These are phyloP conservation scores for Indicator maculatus DNA, from an alignment of 2,113 vertebrate species.

Conservation along the genomic window DNA sequence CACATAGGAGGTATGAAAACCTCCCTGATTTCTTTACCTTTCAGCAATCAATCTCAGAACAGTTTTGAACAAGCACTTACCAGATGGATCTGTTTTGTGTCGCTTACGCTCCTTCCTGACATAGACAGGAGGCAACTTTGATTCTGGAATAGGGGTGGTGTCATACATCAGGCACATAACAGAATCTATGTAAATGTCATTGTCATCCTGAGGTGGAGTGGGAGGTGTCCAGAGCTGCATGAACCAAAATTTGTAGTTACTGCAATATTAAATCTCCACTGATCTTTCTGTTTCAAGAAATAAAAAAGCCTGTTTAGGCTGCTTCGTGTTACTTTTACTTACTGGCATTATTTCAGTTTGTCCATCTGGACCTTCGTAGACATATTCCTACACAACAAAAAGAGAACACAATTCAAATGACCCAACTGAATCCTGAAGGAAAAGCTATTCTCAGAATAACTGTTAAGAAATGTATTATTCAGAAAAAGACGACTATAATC, in stretches of 20 bases:
- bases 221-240: conserved; percentile 91
- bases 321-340: conserved; percentile 34
- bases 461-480: not conserved
- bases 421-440: not conserved
- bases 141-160: conserved; percentile 86
- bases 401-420: not conserved
- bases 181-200: conserved; percentile 92
- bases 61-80: conserved; percentile 60
- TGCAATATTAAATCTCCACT: not conserved
- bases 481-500: not conserved
- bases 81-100: conserved; percentile 88
- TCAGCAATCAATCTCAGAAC: not conserved
- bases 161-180: conserved; percentile 96
- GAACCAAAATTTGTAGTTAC: not conserved
- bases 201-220: conserved; percentile 93
- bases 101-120: conserved; percentile 90
- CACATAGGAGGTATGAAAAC: not conserved
- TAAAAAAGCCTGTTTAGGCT: not conserved
- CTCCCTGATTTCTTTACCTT: not conserved
- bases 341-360: conserved; percentile 94
- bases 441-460: not conserved
- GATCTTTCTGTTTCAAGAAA: not conserved
- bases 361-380: conserved; percentile 87
- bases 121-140: conserved; percentile 89
- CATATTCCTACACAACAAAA: conserved; percentile 81